These are phyloP conservation scores for Axinella damicornis DNA, from an alignment of 37 sponge, comb jelly and placozoan species.

Conservation along the genomic window DNA sequence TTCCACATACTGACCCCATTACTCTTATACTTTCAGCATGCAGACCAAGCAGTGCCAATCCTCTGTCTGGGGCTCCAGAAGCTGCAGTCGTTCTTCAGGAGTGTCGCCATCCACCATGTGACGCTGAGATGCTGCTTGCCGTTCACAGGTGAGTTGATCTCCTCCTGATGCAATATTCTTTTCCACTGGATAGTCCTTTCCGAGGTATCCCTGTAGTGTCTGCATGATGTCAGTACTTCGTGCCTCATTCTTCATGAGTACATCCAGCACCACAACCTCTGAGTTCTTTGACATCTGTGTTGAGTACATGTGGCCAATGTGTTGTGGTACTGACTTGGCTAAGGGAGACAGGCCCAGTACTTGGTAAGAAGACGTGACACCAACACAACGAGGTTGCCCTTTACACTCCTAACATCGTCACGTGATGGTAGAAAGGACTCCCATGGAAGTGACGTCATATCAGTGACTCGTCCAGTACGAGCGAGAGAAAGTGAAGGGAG, in stretches of 20 bases:
- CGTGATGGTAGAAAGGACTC: neutral
- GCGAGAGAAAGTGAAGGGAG: neutral
- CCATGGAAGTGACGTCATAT: neutral
- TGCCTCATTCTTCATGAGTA: no score
- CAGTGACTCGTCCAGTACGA: neutral
- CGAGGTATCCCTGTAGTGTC: no score
- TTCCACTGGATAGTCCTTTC: no score
- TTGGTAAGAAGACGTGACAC: conserved; percentile 10
- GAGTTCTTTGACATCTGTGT: no score
- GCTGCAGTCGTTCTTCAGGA: conserved; percentile 12
- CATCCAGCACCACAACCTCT: no score
- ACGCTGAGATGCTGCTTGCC: conserved; percentile 13
- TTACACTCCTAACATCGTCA: conserved; percentile 5
- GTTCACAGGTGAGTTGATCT: neutral
- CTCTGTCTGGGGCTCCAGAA: conserved; percentile 39
- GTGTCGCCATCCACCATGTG: conserved; percentile 40
- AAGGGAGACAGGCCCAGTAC: neutral
- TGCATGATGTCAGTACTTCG: no score
- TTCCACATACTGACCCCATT: no score
- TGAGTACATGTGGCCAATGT: no score
- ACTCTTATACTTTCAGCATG: no score
- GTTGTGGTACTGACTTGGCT: no score
- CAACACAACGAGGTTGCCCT: neutral
- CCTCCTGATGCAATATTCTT: no score
- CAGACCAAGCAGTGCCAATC: conserved; percentile 32